These are phyloP conservation scores for Brachionus manjavacas DNA, from an alignment of 1,140 invertebrate species.

Conservation along the genomic window DNA sequence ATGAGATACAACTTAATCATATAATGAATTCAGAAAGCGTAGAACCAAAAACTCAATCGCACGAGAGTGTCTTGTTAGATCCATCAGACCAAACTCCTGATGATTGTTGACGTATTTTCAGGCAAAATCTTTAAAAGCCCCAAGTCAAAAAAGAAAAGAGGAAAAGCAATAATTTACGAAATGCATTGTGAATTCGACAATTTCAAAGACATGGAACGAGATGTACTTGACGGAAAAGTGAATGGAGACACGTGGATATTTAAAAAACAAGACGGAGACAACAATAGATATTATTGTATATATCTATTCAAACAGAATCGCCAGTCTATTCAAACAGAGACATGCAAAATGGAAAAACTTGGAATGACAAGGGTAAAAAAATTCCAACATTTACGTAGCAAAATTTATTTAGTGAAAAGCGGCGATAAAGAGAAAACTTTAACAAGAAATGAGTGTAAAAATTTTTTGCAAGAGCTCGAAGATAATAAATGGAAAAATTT, in stretches of 20 bases:
- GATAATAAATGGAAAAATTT: background rate
- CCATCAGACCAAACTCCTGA: background rate
- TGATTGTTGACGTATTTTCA: background rate
- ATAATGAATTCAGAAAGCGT: background rate
- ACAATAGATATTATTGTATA: too few relatives aligned
- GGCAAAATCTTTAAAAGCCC: background rate
- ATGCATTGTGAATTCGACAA: background rate
- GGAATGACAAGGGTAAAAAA: background rate
- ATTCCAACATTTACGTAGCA: background rate
- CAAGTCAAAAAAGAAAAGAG: background rate
- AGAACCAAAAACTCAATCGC: background rate
- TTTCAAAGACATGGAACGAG: background rate
- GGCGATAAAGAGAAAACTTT: background rate
- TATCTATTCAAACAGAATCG: too few relatives aligned
- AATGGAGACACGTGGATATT: background rate
- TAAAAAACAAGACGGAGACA: too few relatives aligned
- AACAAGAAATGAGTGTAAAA: background rate
- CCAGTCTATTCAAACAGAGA: too few relatives aligned
- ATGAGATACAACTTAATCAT: background rate
- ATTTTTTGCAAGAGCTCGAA: too few relatives aligned
- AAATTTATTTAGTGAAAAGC: background rate
- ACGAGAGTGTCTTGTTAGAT: background rate
- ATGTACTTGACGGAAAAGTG: background rate
- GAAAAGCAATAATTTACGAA: background rate
- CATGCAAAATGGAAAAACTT: too few relatives aligned